A percentile compares a stretch with the other conserved stretches of the same genome.
These are phyloP conservation scores for Mus spretus DNA, from an alignment of 2,797 vertebrate genomes.

Conservation along the genomic window DNA sequence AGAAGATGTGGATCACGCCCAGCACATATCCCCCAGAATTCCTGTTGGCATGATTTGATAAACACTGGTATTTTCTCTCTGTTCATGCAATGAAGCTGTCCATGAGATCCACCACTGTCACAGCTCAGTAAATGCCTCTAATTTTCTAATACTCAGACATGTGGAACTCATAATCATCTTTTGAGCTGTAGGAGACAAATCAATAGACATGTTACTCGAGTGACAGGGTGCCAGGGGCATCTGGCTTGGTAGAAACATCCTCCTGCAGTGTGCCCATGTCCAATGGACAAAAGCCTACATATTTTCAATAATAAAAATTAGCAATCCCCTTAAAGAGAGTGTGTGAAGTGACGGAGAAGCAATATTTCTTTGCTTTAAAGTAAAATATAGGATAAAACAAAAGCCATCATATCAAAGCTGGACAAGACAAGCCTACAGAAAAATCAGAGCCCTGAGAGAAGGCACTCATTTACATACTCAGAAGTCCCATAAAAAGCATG, in stretches of 20 bases:
- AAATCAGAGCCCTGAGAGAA: neutral
- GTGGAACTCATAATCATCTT: slow-evolving; percentile 89
- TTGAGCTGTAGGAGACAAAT: slow-evolving; percentile 73
- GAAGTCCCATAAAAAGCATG: neutral
- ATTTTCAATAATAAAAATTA: neutral
- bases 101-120: slow-evolving; percentile 98
- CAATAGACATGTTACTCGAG: neutral
- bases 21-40: slow-evolving; percentile 96
- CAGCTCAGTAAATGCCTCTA: slow-evolving; percentile 98
- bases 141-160: slow-evolving; percentile 98
- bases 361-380: neutral
- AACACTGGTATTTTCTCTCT: slow-evolving; percentile 93
- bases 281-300: neutral
- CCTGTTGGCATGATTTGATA: slow-evolving; percentile 96
- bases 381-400: neutral
- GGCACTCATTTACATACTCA: neutral
- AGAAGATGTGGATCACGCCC: slow-evolving; percentile 97
- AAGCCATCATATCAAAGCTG: neutral
- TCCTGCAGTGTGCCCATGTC: neutral
- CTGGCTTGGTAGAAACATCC: neutral
- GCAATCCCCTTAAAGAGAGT: neutral
- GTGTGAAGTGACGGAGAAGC: neutral
- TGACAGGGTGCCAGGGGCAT: neutral
- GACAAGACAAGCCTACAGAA: neutral
- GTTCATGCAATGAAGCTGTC: slow-evolving; percentile 95